Percentiles rank a stretch among this genome's conserved stretches.
Conservation (phyloP, 1,140 invertebrate species). For the Charaxes varanes region DNA sequence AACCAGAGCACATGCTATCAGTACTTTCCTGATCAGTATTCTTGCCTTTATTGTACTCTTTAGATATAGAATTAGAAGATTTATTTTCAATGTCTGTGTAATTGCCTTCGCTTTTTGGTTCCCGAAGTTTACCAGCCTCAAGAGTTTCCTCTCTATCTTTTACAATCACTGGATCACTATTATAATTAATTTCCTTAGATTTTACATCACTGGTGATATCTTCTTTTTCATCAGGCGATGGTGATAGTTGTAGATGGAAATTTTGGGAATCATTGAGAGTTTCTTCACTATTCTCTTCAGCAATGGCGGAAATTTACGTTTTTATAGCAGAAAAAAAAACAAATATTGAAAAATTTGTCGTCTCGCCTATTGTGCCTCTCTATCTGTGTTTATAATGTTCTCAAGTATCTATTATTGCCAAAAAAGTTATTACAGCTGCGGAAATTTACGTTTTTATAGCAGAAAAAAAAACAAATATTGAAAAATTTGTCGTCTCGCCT, state of each 20-base stretch:
- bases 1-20: slow-evolving; percentile 44
- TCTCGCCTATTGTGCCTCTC: too few species aligned
- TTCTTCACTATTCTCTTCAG: slow-evolving; percentile 36
- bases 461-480: too few species aligned
- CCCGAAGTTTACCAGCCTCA: slow-evolving; percentile 31
- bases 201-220: slow-evolving; percentile 19
- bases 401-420: too few species aligned
- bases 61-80: slow-evolving; percentile 30
- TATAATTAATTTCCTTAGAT: slow-evolving; percentile 24
- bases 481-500: too few species aligned
- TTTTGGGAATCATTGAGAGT: slow-evolving; percentile 57
- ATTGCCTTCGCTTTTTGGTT: slow-evolving; percentile 42
- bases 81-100: slow-evolving; percentile 41
- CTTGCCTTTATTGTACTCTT: slow-evolving; percentile 35
- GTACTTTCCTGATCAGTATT: slow-evolving; percentile 60
- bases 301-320: too few species aligned
- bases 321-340: too few species aligned
- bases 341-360: too few species aligned
- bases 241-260: slow-evolving; percentile 50
- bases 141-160: slow-evolving; percentile 41
- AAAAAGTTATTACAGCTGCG: too few species aligned
- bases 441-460: too few species aligned
- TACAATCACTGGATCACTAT: slow-evolving; percentile 39
- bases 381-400: too few species aligned
- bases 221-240: slow-evolving; percentile 28